Evolutionary conservation across 2,113 vertebrate genomes (phyloP).

Genomic region (Bungarus multicinctus): DNA sequence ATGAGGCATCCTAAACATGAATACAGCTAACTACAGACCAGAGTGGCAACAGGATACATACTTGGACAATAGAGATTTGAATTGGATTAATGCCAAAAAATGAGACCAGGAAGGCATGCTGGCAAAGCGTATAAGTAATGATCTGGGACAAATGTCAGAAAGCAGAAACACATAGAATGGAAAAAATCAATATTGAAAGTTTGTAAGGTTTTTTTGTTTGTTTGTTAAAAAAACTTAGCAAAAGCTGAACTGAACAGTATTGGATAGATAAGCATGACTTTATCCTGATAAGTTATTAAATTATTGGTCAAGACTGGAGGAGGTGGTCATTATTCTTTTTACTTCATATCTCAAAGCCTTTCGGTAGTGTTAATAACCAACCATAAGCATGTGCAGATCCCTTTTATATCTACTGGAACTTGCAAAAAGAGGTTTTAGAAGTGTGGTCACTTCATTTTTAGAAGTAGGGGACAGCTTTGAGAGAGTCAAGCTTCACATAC

Average conservation of each 20-base stretch:
- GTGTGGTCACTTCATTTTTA: neutral
- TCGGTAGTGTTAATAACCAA: neutral
- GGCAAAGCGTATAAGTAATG: neutral
- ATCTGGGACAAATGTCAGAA: neutral
- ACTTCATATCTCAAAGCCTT: neutral
- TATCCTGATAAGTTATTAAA: neutral
- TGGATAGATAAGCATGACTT: neutral
- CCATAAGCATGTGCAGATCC: neutral
- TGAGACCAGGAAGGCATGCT: neutral
- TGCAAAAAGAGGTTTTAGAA: neutral
- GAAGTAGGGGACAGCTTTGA: neutral
- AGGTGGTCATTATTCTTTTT: neutral
- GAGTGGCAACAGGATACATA: neutral
- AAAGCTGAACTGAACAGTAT: neutral
- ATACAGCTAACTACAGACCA: neutral
- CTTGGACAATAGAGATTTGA: neutral
- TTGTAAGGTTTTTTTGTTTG: neutral
- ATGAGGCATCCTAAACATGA: constrained; percentile 2
- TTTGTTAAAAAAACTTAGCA: neutral
- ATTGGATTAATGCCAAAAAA: neutral
- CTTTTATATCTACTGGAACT: neutral
- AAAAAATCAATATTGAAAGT: neutral
- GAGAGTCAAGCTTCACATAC: neutral
- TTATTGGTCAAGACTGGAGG: neutral
- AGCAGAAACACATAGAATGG: neutral